Evolutionary conservation across 2,113 vertebrate genomes (phyloP), one percentile per base, ranked within the genome.

Genomic region (Salminus brasiliensis): DNA sequence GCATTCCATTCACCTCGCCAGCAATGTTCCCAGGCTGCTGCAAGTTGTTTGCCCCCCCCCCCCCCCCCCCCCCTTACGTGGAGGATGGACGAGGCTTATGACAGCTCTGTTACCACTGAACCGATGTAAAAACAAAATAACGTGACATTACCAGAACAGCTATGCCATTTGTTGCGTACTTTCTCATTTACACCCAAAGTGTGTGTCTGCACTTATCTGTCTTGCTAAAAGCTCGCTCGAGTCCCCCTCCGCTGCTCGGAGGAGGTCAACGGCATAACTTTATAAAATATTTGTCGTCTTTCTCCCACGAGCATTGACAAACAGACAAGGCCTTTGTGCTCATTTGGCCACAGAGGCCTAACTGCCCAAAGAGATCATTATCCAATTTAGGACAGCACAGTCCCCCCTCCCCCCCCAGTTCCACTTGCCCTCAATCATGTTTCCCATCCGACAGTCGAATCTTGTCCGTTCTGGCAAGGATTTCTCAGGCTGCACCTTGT

Each of bases 1-100:
- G 86, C 89, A 91, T 89, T 90, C 86, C 88, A 87, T 90, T 90
- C 88, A 91, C 90, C 90, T 88, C 90, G 88, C 88, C 83, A 88
- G 87, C 86, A 89, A 82, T 87, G 87, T 92, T 92, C 91, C 89
- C 90, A 89, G 88, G 85, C 90, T 89, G 85, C 90, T 89, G 85
- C 85, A 83, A 74, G 57, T 71, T 71, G 63, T 82, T 82, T 76
- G 73, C 74, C 72, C 29, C 53, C 4, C 47, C 21, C 21, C 72
- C 29, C 53, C 4, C 47, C 21, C 21, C 16, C 47, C n/a, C n/a
- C n/a, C 32, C 60, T 39, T 75, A 70, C 47, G 9, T 53, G 55
- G 66, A 72, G 68, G 60, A 78, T 81, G 63, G 45, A 71, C 52
- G 52, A 25, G 52, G 10, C 52, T n/a, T 7, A 79, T 82, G 82